Evolutionary conservation across 2,888 invertebrate genomes (phyloP), one percentile per base, ranked within the genome.

Genomic region (Leptogaster cylindrica): DNA sequence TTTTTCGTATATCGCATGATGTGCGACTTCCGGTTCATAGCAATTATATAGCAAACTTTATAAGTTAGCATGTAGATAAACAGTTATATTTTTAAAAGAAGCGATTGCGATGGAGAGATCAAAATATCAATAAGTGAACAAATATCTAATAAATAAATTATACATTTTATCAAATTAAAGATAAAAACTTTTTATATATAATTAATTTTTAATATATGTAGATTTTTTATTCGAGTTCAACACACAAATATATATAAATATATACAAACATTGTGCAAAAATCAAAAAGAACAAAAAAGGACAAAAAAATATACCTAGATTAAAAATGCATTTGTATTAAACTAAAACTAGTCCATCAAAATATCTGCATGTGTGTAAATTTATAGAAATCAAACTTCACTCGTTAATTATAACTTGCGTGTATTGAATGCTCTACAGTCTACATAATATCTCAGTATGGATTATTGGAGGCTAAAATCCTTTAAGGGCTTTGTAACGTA

Each of bases 161-260:
- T 20, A 44, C 61, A 61, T 61, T 61, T 44, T 61, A 61, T 44
- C 44, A 61, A 16, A 41, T 28, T 44, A 61, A 61, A 44, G 44
- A 25, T 44, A 61, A 61, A 28, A 71, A 71, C 69, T 71, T 72
- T 72, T 71, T 72, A 61, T 44, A 61, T 61, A 61, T 27, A n/a
- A 41, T 41, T 61, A 61, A 61, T 61, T 61, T 61, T 27, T 61
- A 28, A 61, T 44, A 72, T 71, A 71, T 72, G 74, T 74, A 74
- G 74, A 74, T 74, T 74, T 74, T 74, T 74, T 74, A 74, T 74
- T 74, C 72, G 70, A 71, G 72, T 73, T 74, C 72, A 71, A n/a
- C n/a, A n/a, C n/a, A n/a, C n/a, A n/a, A n/a, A n/a, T n/a, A n/a
- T n/a, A n/a, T n/a, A n/a, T n/a, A n/a, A n/a, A n/a, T 70, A 61